Conservation (phyloP, 2,888 invertebrate species). For the Agriopis leucophaearia region DNA sequence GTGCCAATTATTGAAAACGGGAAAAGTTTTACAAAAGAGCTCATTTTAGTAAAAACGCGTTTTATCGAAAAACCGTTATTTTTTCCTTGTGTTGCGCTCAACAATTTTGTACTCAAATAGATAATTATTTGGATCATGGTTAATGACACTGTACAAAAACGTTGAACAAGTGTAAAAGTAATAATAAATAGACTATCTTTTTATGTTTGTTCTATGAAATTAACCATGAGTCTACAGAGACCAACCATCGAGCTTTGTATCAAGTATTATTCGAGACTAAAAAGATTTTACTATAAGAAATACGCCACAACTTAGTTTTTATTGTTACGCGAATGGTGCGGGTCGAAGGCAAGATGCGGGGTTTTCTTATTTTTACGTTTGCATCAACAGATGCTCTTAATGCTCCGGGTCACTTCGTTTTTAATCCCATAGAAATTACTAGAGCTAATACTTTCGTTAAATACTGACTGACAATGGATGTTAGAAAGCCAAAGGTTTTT, state of each 20-base stretch:
- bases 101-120: neutral
- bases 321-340: constrained; percentile 63
- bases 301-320: constrained; percentile 61
- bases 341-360: constrained; percentile 53
- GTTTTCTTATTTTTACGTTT: constrained; percentile 62
- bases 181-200: neutral
- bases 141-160: neutral
- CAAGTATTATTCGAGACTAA: constrained; percentile 54
- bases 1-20: constrained; percentile 51
- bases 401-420: constrained; percentile 60
- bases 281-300: constrained; percentile 54
- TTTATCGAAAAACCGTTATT: constrained; percentile 43
- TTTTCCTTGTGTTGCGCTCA: neutral
- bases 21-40: constrained; percentile 29
- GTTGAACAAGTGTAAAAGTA: neutral
- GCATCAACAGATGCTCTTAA: constrained; percentile 62
- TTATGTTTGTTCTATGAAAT: neutral
- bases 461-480: constrained; percentile 7
- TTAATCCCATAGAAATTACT: constrained; percentile 43
- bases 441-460: constrained; percentile 33
- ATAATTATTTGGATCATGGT: neutral
- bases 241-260: constrained; percentile 19
- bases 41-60: constrained; percentile 26
- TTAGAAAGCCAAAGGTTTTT: neutral
- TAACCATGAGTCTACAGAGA: constrained; percentile 46